Conservation (phyloP, 2,888 invertebrate genomes). For the Megamerina dolium region DNA sequence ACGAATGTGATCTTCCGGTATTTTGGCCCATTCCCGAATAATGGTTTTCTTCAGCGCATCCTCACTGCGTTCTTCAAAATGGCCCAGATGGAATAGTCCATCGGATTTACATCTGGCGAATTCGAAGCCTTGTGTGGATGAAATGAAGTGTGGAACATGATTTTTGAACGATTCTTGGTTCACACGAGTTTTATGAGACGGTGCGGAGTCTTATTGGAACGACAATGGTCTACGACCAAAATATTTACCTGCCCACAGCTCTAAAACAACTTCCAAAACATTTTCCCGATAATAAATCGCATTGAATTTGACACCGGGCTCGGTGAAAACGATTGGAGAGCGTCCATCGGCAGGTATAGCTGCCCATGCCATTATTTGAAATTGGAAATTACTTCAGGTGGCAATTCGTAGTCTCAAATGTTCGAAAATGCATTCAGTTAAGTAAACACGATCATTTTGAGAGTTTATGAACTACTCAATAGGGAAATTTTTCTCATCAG, state of each 20-base stretch:
- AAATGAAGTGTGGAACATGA: conserved; percentile 7
- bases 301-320: conserved; percentile 1
- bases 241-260: conserved; percentile 2
- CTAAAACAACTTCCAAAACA: not conserved
- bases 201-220: not conserved
- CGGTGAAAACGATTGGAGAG: conserved; percentile 2
- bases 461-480: conserved; percentile 5
- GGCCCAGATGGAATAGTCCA: conserved; percentile 8
- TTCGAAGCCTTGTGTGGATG: conserved; percentile 1
- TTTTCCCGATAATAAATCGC: conserved; percentile 3
- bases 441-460: conserved; percentile 4
- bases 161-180: conserved; percentile 8
- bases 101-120: conserved; percentile 9
- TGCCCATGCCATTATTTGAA: not conserved
- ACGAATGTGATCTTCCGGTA: conserved; percentile 9
- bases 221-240: not conserved
- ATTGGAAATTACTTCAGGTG: not conserved
- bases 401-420: conserved; percentile 4
- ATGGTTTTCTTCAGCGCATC: not conserved
- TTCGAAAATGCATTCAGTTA: conserved; percentile 2
- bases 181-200: not conserved
- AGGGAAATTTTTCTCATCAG: conserved; percentile 3
- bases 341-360: conserved; percentile 3
- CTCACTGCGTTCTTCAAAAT: conserved; percentile 4
- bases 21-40: conserved; percentile 5